These are phyloP conservation scores for Hyphantria cunea DNA, from an alignment of 1,140 invertebrate species.

Conservation along the genomic window DNA sequence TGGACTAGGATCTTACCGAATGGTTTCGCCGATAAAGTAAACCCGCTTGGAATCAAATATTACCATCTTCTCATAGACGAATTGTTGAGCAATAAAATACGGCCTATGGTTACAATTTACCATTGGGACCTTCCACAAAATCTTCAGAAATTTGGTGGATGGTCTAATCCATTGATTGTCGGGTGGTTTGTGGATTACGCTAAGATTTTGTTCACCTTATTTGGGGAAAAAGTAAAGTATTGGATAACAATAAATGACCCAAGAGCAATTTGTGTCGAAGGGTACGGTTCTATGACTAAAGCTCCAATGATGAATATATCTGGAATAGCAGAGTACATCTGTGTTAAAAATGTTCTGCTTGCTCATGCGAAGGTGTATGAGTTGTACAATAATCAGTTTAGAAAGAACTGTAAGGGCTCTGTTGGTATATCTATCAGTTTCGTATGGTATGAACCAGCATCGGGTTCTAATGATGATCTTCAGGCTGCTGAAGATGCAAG, in stretches of 20 bases:
- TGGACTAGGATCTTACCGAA: constrained; percentile 85
- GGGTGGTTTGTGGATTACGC: constrained; percentile 85
- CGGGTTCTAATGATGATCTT: constrained; percentile 64
- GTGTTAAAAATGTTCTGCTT: constrained; percentile 81
- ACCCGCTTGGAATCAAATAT: constrained; percentile 82
- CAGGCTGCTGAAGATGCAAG: constrained; percentile 78
- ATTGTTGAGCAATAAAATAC: constrained; percentile 73
- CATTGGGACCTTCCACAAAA: constrained; percentile 85
- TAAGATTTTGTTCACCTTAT: constrained; percentile 81
- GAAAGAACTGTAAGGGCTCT: constrained; percentile 58
- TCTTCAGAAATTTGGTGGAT: constrained; percentile 84
- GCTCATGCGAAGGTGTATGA: constrained; percentile 83
- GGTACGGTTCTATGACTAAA: constrained; percentile 80
- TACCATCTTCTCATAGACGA: constrained; percentile 85
- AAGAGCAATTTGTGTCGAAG: constrained; percentile 81
- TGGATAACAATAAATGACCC: constrained; percentile 89
- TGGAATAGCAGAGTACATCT: constrained; percentile 81
- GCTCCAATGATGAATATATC: constrained; percentile 78
- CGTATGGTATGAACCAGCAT: constrained; percentile 74
- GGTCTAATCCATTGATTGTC: constrained; percentile 83
- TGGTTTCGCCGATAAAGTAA: constrained; percentile 81
- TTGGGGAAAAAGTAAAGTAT: constrained; percentile 83
- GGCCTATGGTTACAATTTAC: constrained; percentile 84
- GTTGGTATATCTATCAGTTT: constrained; percentile 80
- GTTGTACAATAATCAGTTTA: constrained; percentile 77